Conservation (phyloP, 2,797 vertebrate genomes). For the Discoglossus pictus region DNA sequence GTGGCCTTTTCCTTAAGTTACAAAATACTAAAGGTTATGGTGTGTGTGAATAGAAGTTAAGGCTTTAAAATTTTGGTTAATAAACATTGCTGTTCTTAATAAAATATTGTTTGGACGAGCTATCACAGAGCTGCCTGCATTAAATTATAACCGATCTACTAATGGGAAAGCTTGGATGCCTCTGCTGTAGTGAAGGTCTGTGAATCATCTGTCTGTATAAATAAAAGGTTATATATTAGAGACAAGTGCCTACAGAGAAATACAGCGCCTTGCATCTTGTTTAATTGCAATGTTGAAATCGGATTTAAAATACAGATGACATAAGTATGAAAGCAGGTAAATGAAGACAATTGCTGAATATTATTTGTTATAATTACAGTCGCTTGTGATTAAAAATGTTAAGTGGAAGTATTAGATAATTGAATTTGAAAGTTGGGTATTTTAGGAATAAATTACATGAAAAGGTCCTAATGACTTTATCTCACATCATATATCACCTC, state of each 20-base stretch:
- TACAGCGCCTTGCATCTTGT: conserved; percentile 46
- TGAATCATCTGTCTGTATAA: conserved; percentile 44
- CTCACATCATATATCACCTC: too few relatives aligned
- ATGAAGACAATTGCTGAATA: conserved; percentile 64
- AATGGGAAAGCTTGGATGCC: not conserved
- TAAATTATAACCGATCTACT: conserved; percentile 46
- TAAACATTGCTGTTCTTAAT: conserved; percentile 53
- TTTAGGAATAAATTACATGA: too few relatives aligned
- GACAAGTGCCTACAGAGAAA: not conserved
- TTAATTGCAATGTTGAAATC: conserved; percentile 66
- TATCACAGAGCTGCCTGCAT: conserved; percentile 30
- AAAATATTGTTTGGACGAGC: conserved; percentile 46
- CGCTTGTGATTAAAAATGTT: too few relatives aligned
- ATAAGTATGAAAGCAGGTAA: conserved; percentile 60
- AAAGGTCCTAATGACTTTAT: too few relatives aligned
- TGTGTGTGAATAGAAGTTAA: conserved; percentile 71
- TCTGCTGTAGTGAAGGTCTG: conserved; percentile 45
- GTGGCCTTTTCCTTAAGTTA: conserved; percentile 74
- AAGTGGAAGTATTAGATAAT: too few relatives aligned
- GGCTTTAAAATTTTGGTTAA: conserved; percentile 67
- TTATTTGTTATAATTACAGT: conserved; percentile 55
- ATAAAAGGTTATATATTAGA: conserved; percentile 34
- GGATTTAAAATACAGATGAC: conserved; percentile 51
- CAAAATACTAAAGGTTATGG: conserved; percentile 74
- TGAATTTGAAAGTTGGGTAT: too few relatives aligned